Conservation (phyloP, 2,113 vertebrate species). For the Hemibagrus wyckioides region DNA sequence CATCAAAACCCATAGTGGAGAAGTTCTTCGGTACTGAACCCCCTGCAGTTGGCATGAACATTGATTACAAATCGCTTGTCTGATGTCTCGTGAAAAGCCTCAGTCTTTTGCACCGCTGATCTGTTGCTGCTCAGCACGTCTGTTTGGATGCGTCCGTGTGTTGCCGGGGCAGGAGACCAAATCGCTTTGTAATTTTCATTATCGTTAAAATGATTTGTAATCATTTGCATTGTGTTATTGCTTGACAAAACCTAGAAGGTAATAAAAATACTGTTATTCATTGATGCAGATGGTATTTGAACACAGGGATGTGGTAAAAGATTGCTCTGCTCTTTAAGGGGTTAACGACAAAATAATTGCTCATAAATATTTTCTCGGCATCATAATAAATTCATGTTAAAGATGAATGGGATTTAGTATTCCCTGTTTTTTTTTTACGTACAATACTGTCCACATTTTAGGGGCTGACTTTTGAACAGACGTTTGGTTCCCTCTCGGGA, state of each 20-base stretch:
- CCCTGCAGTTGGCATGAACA: not conserved
- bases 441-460: not conserved
- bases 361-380: not conserved
- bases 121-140: not conserved
- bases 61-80: not conserved
- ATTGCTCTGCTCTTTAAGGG: not conserved
- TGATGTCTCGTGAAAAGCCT: not conserved
- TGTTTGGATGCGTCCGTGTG: not conserved
- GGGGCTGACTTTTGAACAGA: not conserved
- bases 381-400: not conserved
- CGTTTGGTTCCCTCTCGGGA: not conserved
- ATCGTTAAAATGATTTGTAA: not conserved
- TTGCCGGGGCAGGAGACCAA: not conserved
- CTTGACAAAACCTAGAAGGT: not conserved
- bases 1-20: not conserved
- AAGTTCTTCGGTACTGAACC: not conserved
- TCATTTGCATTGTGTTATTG: not conserved
- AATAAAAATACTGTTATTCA: not conserved
- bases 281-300: not conserved
- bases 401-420: not conserved
- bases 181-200: not conserved
- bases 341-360: not conserved
- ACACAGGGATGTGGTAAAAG: not conserved
- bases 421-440: not conserved
- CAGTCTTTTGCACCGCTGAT: not conserved